Evolutionary conservation across 2,888 invertebrate species (phyloP).

Genomic region (Drosophila leonis): DNA sequence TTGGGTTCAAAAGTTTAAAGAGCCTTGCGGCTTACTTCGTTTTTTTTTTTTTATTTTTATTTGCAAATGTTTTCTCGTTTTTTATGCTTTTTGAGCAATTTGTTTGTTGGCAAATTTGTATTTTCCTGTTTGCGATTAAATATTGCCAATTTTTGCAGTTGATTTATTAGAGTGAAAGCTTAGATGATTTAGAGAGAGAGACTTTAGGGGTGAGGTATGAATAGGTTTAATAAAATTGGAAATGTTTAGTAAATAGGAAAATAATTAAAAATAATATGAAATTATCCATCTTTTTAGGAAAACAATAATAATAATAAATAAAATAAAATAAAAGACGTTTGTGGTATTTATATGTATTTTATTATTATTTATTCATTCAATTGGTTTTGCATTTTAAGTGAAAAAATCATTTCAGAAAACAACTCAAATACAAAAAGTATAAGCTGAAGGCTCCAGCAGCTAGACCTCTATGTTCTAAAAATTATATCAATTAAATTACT

Average conservation of each 20-base stretch:
- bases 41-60: slow-evolving; percentile 12
- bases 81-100: slow-evolving; percentile 20
- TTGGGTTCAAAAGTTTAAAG: slow-evolving; percentile 61
- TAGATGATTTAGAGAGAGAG: background rate
- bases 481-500: too few relatives aligned
- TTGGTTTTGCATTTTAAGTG: too few relatives aligned
- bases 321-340: background rate
- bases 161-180: slow-evolving; percentile 35
- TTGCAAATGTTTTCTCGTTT: background rate
- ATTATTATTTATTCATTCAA: too few relatives aligned
- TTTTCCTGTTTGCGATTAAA: slow-evolving; percentile 57
- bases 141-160: slow-evolving; percentile 40
- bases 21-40: slow-evolving; percentile 28
- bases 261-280: background rate
- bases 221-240: background rate
- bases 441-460: too few relatives aligned
- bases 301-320: background rate
- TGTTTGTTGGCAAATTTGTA: slow-evolving; percentile 52
- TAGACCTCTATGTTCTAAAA: too few relatives aligned
- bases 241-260: background rate
- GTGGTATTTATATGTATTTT: too few relatives aligned
- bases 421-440: too few relatives aligned
- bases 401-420: too few relatives aligned
- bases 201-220: background rate
- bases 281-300: background rate